Evolutionary conservation across 2,113 vertebrate genomes (phyloP).

Genomic region (Gyps fulvus): DNA sequence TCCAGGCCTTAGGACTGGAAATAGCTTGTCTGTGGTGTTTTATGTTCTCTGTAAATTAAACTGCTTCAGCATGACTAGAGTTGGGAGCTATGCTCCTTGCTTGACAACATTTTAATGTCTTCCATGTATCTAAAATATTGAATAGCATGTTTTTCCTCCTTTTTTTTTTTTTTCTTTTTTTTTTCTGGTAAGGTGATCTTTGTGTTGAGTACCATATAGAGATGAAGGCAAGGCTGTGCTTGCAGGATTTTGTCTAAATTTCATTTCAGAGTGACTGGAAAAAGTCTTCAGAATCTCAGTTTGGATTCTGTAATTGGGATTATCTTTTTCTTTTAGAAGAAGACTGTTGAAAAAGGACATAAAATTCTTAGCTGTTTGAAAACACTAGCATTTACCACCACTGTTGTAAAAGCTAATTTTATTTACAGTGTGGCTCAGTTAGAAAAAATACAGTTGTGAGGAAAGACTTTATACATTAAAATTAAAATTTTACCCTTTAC

Average conservation of each 20-base stretch:
- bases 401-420: conserved; percentile 52
- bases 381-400: not conserved
- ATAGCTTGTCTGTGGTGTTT: not conserved
- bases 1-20: not conserved
- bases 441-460: not conserved
- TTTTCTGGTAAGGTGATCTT: not conserved
- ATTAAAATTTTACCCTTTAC: not conserved
- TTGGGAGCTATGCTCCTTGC: not conserved
- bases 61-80: not conserved
- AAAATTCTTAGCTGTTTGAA: conserved; percentile 15
- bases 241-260: not conserved
- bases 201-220: not conserved
- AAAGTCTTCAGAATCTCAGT: not conserved
- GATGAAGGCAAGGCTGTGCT: not conserved
- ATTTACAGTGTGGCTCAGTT: conserved; percentile 7
- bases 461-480: not conserved
- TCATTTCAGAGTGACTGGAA: not conserved
- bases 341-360: not conserved
- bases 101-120: not conserved
- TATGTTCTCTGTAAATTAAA: conserved; percentile 54
- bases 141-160: not conserved
- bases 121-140: not conserved
- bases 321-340: not conserved
- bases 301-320: not conserved
- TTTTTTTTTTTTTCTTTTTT: not conserved